Evolutionary conservation across 2,888 invertebrate genomes (phyloP), one percentile per base, ranked within the genome.

Genomic region (Anagyrus pseudococci): DNA sequence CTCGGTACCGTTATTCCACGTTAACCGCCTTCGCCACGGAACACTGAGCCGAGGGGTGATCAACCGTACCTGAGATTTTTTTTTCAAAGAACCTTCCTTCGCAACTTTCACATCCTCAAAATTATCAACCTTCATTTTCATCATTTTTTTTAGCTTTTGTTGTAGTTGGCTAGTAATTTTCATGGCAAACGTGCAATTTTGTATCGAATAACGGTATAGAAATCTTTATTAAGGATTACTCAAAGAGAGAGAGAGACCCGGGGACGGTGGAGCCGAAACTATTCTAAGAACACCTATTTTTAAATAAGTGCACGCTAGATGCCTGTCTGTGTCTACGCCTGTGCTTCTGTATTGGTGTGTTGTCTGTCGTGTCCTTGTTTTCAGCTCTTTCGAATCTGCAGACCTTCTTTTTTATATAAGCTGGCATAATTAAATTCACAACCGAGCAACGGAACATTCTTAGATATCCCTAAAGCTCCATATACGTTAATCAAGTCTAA

Each of bases 151-250:
- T n/a, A n/a, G n/a, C n/a, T n/a, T n/a, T n/a, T n/a, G n/a, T n/a
- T n/a, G n/a, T n/a, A n/a, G n/a, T n/a, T n/a, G n/a, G n/a, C n/a
- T n/a, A n/a, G n/a, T n/a, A n/a, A n/a, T n/a, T n/a, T n/a, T n/a
- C n/a, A n/a, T 10, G 44, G 29, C 29, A 7, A 29, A 29, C 29
- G 4, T 10, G 29, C 10, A n/a, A 7, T 43, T 4, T 58, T 48
- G 37, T 43, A 53, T 58, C 19, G 26, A 58, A 46, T 63, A 63
- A 63, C 63, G 63, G 58, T 55, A 58, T 37, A 37, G 22, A 63
- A 58, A 58, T 58, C 54, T 63, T 63, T 54, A 63, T 63, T 63
- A 63, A 58, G 58, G 54, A 63, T 58, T 58, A 63, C 49, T 33
- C 58, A 26, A 48, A 47, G 49, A 43, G 17, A 19, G 44, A 29